phyloP scores from a whole-genome alignment of 64 coral and sea anemone species.

The Stichodactyla helianthus region DNA sequence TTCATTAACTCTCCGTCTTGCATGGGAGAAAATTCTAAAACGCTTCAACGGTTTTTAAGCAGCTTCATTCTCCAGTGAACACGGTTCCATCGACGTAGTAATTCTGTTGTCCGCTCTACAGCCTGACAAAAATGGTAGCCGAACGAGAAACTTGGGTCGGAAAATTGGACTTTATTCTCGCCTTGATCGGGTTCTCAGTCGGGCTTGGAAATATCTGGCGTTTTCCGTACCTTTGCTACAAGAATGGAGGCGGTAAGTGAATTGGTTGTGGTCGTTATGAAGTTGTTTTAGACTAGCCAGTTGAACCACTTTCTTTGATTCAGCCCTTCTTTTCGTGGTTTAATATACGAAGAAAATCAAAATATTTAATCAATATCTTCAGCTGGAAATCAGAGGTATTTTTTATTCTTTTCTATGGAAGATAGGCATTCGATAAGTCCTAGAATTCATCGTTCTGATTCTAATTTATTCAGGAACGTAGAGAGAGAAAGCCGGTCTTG shows the following conservation, averaged over 20 bases:
- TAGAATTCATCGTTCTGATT: no score
- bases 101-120: neutral
- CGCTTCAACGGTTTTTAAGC: neutral
- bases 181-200: conserved; percentile 44
- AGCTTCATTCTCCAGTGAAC: neutral
- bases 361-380: no score
- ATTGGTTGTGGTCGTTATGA: conserved; percentile 5
- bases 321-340: neutral
- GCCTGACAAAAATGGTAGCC: neutral
- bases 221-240: conserved; percentile 43
- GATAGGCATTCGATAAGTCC: no score
- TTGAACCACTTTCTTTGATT: no score
- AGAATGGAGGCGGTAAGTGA: conserved; percentile 47
- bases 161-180: conserved; percentile 48
- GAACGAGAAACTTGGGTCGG: conserved; percentile 48
- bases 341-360: neutral
- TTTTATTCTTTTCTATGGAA: no score
- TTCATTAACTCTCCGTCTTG: neutral
- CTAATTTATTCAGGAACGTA: no score
- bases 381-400: no score
- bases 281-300: neutral
- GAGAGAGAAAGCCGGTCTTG: no score
- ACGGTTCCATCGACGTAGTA: neutral
- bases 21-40: neutral
- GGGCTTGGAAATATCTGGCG: conserved; percentile 52